These are phyloP conservation scores for Ctenodactylus gundi DNA, from an alignment of 2,113 vertebrate genomes.

Conservation along the genomic window DNA sequence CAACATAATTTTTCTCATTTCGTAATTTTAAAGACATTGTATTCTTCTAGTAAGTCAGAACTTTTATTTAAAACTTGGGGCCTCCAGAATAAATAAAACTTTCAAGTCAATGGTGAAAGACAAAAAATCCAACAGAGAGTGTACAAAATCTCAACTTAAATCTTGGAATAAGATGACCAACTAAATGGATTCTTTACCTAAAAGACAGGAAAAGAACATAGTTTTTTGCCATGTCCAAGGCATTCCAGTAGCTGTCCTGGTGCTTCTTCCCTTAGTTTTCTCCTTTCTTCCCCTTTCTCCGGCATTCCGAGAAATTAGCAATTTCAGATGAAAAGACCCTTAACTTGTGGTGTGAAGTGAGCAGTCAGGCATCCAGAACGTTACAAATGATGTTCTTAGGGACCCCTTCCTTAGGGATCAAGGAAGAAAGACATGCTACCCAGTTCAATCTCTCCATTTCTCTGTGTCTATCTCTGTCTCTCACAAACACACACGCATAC, in stretches of 20 bases:
- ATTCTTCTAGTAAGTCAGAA: not conserved
- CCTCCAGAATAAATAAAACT: not conserved
- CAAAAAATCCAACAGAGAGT: not conserved
- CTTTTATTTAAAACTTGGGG: not conserved
- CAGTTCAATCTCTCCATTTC: no score
- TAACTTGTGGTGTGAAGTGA: not conserved
- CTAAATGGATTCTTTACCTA: not conserved
- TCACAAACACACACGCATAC: no score
- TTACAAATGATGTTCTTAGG: not conserved
- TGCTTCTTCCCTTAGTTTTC: not conserved
- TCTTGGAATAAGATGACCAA: not conserved
- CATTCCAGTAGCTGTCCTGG: not conserved
- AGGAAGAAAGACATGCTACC: not conserved
- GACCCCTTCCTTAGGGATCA: not conserved
- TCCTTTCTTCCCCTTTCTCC: not conserved
- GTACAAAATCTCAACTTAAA: not conserved
- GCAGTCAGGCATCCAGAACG: not conserved
- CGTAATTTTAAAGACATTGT: conserved; percentile 58
- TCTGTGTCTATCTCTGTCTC: no score
- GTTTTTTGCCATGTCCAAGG: not conserved
- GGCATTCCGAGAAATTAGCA: not conserved
- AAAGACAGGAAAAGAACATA: not conserved
- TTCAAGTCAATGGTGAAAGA: not conserved
- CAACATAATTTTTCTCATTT: conserved; percentile 56
- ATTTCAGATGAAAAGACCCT: not conserved